Percentiles rank a stretch among this genome's conserved stretches.
phyloP scores from a whole-genome alignment of 1,140 invertebrate species.

The Diabrotica undecimpunctata region DNA sequence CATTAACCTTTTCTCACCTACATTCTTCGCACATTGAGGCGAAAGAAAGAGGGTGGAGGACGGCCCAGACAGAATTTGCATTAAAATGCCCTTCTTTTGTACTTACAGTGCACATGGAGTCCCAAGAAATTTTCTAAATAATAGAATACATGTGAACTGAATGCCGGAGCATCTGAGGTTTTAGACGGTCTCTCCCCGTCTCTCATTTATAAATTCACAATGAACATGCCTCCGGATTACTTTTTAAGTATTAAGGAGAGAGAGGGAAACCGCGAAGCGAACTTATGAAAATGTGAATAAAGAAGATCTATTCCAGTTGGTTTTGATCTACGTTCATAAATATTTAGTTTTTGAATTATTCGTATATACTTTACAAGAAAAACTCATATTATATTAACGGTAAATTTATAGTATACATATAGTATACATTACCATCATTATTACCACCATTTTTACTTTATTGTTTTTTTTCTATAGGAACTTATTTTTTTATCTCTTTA shows the following conservation, averaged over 20 bases:
- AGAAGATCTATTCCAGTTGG: too few relatives aligned
- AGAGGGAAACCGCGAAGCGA: not conserved
- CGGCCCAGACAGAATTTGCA: not conserved
- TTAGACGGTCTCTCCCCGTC: not conserved
- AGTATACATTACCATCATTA: too few relatives aligned
- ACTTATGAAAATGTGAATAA: too few relatives aligned
- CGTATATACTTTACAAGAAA: too few relatives aligned
- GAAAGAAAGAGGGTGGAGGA: not conserved
- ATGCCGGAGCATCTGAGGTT: not conserved
- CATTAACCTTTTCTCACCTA: not conserved
- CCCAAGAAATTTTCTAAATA: constrained; percentile 3
- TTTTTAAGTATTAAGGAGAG: not conserved
- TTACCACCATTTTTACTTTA: too few relatives aligned
- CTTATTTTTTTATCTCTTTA: too few relatives aligned
- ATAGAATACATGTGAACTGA: not conserved
- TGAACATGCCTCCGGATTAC: not conserved
- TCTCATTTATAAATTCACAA: not conserved
- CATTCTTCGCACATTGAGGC: not conserved
- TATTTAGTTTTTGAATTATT: too few relatives aligned
- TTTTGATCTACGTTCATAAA: too few relatives aligned
- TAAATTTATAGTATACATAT: too few relatives aligned
- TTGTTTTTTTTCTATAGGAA: too few relatives aligned
- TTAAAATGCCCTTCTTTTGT: not conserved
- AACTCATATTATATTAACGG: too few relatives aligned
- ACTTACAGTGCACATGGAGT: not conserved